These are phyloP conservation scores for Scaptomyza flava DNA, from an alignment of 2,888 invertebrate genomes.

Conservation along the genomic window DNA sequence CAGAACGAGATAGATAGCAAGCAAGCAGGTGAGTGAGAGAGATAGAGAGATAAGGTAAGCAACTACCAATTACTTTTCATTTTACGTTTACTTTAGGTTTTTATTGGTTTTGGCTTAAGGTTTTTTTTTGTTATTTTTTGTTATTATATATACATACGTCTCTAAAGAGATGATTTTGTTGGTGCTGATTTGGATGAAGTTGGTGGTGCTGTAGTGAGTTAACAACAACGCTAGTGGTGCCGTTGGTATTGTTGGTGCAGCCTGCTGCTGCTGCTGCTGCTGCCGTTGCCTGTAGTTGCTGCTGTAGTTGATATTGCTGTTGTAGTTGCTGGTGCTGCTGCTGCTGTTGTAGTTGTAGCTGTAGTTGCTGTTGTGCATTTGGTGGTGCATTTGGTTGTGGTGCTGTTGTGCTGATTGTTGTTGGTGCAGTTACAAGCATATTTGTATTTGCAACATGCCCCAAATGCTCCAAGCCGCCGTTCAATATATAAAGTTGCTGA, in stretches of 20 bases:
- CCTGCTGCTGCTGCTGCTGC: constrained; percentile 72
- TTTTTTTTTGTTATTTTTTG: background rate
- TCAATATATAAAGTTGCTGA: constrained; percentile 75
- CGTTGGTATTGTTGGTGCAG: constrained; percentile 75
- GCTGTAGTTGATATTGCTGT: constrained; percentile 58
- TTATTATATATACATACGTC: constrained; percentile 84
- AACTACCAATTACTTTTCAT: constrained; percentile 26
- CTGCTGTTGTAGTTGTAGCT: constrained; percentile 47
- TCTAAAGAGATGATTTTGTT: constrained; percentile 85
- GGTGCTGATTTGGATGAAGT: constrained; percentile 85
- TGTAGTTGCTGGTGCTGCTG: constrained; percentile 52
- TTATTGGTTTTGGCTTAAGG: constrained; percentile 1
- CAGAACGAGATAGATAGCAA: background rate
- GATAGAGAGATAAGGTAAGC: constrained; percentile 1
- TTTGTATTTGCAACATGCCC: constrained; percentile 45
- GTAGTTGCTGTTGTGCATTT: constrained; percentile 53
- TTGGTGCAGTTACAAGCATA: constrained; percentile 53
- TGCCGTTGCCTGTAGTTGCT: constrained; percentile 67
- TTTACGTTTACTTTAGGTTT: constrained; percentile 5
- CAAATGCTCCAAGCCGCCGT: constrained; percentile 61
- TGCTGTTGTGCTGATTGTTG: constrained; percentile 61
- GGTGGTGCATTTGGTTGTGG: constrained; percentile 36
- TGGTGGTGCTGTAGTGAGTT: constrained; percentile 85
- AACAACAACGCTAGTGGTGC: constrained; percentile 84
- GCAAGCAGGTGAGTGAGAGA: constrained; percentile 1